Percentiles rank a stretch among this genome's conserved stretches.
Evolutionary conservation across 1,140 invertebrate genomes (phyloP).

Genomic region (Nasonia vitripennis): DNA sequence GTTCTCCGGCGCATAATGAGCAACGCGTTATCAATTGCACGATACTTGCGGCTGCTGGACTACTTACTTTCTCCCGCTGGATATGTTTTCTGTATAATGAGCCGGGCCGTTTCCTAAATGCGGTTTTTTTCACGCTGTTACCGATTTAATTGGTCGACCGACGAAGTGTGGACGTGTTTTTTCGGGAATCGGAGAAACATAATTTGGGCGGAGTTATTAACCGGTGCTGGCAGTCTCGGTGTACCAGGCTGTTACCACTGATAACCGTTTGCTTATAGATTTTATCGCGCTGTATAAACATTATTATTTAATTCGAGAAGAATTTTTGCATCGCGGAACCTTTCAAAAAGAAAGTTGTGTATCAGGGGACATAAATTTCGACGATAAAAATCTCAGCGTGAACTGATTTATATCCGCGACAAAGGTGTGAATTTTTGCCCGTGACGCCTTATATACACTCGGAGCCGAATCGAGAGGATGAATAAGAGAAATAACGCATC

Average conservation of each 20-base stretch:
- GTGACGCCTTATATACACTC: background rate
- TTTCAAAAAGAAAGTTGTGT: background rate
- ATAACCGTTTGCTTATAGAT: no score
- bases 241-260: no score
- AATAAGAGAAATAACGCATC: background rate
- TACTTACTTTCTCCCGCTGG: no score
- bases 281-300: background rate
- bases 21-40: background rate
- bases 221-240: no score
- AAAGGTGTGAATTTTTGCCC: background rate
- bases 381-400: background rate
- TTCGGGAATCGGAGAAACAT: no score
- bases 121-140: background rate
- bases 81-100: background rate
- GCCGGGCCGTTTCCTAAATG: background rate
- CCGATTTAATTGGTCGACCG: background rate
- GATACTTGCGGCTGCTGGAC: background rate
- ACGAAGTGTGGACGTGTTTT: background rate
- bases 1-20: background rate
- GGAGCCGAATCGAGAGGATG: no score
- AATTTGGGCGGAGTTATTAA: no score
- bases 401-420: background rate
- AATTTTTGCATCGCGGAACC: background rate
- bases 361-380: background rate
- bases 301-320: background rate